phyloP scores from a whole-genome alignment of 2,113 vertebrate genomes.

The Ginglymostoma cirratum region DNA sequence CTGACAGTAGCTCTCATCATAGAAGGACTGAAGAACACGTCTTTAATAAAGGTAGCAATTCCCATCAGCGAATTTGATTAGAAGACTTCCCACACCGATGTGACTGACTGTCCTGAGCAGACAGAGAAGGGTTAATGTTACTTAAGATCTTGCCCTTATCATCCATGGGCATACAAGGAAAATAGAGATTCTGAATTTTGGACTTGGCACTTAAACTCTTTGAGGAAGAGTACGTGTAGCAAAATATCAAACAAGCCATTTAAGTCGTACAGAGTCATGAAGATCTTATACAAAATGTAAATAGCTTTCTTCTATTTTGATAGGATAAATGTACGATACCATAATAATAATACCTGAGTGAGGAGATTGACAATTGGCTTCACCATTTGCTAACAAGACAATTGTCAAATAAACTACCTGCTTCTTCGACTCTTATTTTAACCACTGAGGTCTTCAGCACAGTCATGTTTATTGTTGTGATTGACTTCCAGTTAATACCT shows the following conservation, averaged over 20 bases:
- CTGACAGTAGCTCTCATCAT: not conserved
- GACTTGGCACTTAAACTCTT: conserved; percentile 44
- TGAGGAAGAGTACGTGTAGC: conserved; percentile 49
- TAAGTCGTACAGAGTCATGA: conserved; percentile 42
- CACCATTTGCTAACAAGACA: no score
- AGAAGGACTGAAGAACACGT: not conserved
- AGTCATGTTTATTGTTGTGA: not conserved
- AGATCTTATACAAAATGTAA: conserved; percentile 47
- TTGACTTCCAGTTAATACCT: not conserved
- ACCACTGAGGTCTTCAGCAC: conserved; percentile 37
- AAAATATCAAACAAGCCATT: conserved; percentile 47
- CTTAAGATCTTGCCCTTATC: conserved; percentile 39
- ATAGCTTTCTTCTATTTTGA: conserved; percentile 30
- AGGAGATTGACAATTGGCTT: no score
- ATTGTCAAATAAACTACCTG: conserved; percentile 40
- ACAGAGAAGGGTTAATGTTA: not conserved
- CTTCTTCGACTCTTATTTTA: conserved; percentile 37
- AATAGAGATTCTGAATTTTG: conserved; percentile 42
- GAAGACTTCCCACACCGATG: not conserved
- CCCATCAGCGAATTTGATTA: not conserved
- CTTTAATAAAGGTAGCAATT: not conserved
- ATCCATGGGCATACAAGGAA: conserved; percentile 41
- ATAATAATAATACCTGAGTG: conserved; percentile 40
- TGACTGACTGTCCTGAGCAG: not conserved
- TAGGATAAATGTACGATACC: conserved; percentile 37